These are phyloP conservation scores for Drosophila fulvimacula DNA, from an alignment of 2,888 invertebrate species.

Conservation along the genomic window DNA sequence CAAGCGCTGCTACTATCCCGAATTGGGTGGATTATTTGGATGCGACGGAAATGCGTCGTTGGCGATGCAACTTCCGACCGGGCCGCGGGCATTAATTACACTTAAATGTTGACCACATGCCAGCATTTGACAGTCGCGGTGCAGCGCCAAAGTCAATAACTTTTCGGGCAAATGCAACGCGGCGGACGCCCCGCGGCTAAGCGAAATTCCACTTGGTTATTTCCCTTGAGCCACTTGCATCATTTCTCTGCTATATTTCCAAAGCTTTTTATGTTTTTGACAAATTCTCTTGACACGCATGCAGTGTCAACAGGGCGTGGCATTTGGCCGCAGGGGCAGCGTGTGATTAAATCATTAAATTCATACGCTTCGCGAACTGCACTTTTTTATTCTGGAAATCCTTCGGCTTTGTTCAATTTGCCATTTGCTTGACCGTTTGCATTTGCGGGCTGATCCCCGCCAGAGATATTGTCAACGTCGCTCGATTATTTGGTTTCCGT, in stretches of 20 bases:
- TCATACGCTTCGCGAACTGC: conserved; percentile 82
- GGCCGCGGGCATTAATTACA: conserved; percentile 84
- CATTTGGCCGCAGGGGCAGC: conserved; percentile 44
- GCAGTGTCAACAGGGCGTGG: conserved; percentile 80
- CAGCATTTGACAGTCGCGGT: conserved; percentile 78
- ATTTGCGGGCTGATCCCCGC: conserved; percentile 39
- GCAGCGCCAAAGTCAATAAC: conserved; percentile 62
- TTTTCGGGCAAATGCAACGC: conserved; percentile 54
- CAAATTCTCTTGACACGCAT: conserved; percentile 79
- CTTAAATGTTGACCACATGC: conserved; percentile 85
- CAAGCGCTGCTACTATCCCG: conserved; percentile 3
- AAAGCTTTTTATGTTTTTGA: conserved; percentile 57
- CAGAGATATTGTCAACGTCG: conserved; percentile 68
- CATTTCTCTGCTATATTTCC: not conserved
- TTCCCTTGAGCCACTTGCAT: conserved; percentile 77
- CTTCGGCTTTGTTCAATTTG: conserved; percentile 64
- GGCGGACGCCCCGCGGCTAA: conserved; percentile 33
- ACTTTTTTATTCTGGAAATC: conserved; percentile 68
- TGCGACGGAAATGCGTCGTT: conserved; percentile 58
- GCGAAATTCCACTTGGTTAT: conserved; percentile 64
- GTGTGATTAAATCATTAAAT: conserved; percentile 84
- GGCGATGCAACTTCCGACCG: conserved; percentile 68
- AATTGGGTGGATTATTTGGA: conserved; percentile 11
- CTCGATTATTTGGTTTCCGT: conserved; percentile 77
- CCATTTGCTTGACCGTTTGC: conserved; percentile 65